Base-by-base conservation (phyloP, 1,140 invertebrate genomes). In the Drosophila mayri region DNA sequence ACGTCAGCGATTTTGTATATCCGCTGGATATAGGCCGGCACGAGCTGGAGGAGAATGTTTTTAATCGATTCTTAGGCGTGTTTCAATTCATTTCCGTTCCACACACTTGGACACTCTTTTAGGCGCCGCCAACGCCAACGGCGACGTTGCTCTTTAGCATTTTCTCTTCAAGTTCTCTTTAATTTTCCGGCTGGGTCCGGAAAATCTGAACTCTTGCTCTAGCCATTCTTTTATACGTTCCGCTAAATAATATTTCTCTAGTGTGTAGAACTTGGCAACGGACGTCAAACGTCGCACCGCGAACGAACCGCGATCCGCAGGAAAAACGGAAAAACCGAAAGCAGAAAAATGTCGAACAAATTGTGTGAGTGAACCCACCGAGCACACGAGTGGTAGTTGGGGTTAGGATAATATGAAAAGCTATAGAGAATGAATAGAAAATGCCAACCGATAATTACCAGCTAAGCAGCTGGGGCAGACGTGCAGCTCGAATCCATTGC, bases 221-320 rank as follows among this genome's bases (percentile, higher is more conserved):
- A 66, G 60, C 64, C 54, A 60, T 49, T 44, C 59, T 55, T 59
- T 35, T 64, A 71, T 54, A 68, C 22, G 38, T 67, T 54, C 62
- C 57, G 71, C 62, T 49, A 79, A 80, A 87, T 83, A 88, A 80
- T 88, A 88, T 80, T 90, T 88, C 79, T 67, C 83, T 87, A 82
- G 82, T 81, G 85, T 90, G 79, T 78, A 88, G 83, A 90, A 84
- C 77, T 90, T 90, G 85, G 85, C 85, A 90, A 81, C 85, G 85
- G 80, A 74, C 71, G 76, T 63, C 81, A 49, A 74, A 76, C 79
- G 79, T 68, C 74, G 75, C 83, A 82, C 71, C 67, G 75, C 82
- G 74, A 79, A 47, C 62, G 62, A 65, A 43, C 35, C 54, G 54
- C 54, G 54, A 75, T 79, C 71, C 65, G 64, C 52, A 55, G 64